A percentile compares a stretch with the other conserved stretches of the same genome.
Conservation (phyloP, 2,797 vertebrate species). For the Mus caroli region DNA sequence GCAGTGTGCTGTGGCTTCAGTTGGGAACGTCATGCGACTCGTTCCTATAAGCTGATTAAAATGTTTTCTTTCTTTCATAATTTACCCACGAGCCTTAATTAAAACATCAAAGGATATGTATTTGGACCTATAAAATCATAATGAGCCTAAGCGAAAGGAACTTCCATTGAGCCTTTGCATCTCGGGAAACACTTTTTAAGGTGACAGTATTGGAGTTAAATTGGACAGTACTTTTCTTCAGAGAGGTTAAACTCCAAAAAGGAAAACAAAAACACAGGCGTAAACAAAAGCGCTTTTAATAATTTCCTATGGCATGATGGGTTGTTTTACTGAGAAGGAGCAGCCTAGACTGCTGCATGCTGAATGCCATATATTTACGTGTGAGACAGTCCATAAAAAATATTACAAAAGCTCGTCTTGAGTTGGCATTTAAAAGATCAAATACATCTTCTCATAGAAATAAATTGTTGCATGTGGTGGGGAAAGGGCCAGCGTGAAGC, state of each 20-base stretch:
- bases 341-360: background rate
- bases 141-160: constrained; percentile 55
- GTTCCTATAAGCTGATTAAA: constrained; percentile 58
- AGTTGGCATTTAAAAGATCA: background rate
- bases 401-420: background rate
- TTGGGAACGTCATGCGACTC: constrained; percentile 57
- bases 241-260: constrained; percentile 51
- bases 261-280: constrained; percentile 56
- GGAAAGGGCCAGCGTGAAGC: background rate
- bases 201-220: constrained; percentile 15
- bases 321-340: constrained; percentile 64
- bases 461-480: background rate
- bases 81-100: constrained; percentile 73
- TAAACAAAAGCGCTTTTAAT: constrained; percentile 63
- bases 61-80: constrained; percentile 81
- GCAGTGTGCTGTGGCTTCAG: constrained; percentile 47
- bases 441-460: constrained; percentile 29
- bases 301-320: constrained; percentile 48
- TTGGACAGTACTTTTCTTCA: constrained; percentile 61
- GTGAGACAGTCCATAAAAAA: background rate
- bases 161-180: constrained; percentile 48
- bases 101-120: constrained; percentile 78
- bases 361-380: constrained; percentile 14
- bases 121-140: constrained; percentile 74
- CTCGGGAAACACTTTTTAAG: constrained; percentile 70